Base-by-base conservation (phyloP, 2,113 vertebrate species). In the Empidonax alnorum region DNA sequence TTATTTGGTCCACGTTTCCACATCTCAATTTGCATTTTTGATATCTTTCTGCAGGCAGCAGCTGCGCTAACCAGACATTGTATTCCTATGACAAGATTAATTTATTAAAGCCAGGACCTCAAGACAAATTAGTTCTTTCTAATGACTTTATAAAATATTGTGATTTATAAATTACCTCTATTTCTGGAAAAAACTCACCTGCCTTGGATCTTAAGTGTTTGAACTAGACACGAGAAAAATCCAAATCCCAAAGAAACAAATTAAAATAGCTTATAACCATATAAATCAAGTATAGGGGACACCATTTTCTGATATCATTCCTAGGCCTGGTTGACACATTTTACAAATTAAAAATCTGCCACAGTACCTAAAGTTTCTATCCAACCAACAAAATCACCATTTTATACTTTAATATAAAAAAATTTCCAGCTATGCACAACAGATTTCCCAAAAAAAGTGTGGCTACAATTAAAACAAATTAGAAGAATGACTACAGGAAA, bases 191-290 rank as follows among this genome's bases (percentile, higher is more conserved):
- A 33, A 30, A 5, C 12, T 23, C 28, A 14, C 59, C 14, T 37
- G 31, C 12, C 22, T 20, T 2, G 0, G 3, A 41, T 12, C 35
- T 80, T 28, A 49, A 44, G 2, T 7, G 4, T 21, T 76, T 73
- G 35, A 79, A 59, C 21, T 8, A 71, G 23, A 85, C 16, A 52
- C 14, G 35, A 82, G 59, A 47, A 85, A 44, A 84, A 72, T 15
- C 44, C 50, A 67, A 33, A 79, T 30, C 59, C 18, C 74, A 86
- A 68, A 73, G 52, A 25, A 80, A 49, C 17, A 79, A 77, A 66
- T n/a, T 7, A 71, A 25, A 59, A 6, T 2, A 30, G 5, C 9
- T 68, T 63, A 28, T 14, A 72, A 21, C 13, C 9, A 33, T 4
- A 12, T 4, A 6, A 4, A 9, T 65, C 47, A 67, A 52, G 14